phyloP scores from a whole-genome alignment of 2,888 invertebrate genomes.

The Nematopogon swammerdamellus region DNA sequence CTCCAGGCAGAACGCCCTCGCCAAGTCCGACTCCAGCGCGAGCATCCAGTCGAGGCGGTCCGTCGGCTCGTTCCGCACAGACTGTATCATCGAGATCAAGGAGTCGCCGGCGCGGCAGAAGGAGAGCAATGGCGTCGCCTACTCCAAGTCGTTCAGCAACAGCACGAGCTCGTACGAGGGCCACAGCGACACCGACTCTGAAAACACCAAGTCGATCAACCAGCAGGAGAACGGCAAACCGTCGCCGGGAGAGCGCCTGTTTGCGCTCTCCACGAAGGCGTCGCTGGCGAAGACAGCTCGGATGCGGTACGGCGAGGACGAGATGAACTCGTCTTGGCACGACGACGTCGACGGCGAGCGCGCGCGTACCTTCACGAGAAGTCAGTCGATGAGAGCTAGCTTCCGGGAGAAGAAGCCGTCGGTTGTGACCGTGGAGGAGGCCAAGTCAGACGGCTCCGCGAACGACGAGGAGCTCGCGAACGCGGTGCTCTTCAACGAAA shows the following conservation, averaged over 20 bases:
- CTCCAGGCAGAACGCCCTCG: conserved; percentile 34
- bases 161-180: conserved; percentile 64
- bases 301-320: conserved; percentile 56
- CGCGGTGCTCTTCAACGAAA: conserved; percentile 35
- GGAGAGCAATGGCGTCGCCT: conserved; percentile 27
- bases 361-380: conserved; percentile 33
- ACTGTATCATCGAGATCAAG: conserved; percentile 44
- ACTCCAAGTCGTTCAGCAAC: conserved; percentile 50
- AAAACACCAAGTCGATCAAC: conserved; percentile 36
- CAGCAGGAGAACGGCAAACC: conserved; percentile 9
- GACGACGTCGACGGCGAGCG: conserved; percentile 48
- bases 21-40: conserved; percentile 45
- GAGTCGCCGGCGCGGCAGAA: conserved; percentile 25
- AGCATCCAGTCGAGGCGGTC: conserved; percentile 44
- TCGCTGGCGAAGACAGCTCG: conserved; percentile 59
- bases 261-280: conserved; percentile 56
- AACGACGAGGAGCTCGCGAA: conserved; percentile 37
- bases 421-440: conserved; percentile 48
- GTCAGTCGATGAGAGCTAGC: conserved; percentile 32
- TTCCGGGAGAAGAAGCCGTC: conserved; percentile 43
- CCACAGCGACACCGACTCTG: conserved; percentile 64
- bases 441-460: conserved; percentile 39
- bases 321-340: conserved; percentile 25
- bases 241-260: conserved; percentile 48
- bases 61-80: conserved; percentile 22